phyloP scores from a whole-genome alignment of 2,888 invertebrate species.

The Troides oblongomaculatus region DNA sequence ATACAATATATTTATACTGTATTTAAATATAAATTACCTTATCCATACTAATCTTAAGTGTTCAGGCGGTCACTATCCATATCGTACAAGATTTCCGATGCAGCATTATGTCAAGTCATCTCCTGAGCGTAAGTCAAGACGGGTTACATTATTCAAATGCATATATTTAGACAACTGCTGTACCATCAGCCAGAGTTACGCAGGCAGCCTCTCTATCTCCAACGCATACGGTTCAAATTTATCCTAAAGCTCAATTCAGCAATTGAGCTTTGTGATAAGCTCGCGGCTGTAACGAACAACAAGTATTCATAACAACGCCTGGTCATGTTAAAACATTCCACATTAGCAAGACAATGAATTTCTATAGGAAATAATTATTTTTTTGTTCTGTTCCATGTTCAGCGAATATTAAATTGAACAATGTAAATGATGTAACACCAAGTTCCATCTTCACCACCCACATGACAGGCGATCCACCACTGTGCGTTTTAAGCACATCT shows the following conservation, averaged over 20 bases:
- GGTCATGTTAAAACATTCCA: slow-evolving; percentile 57
- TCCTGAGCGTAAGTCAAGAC: slow-evolving; percentile 61
- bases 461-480: no score
- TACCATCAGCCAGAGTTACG: slow-evolving; percentile 35
- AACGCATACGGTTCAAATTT: slow-evolving; percentile 38
- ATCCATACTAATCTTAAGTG: slow-evolving; percentile 33
- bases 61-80: slow-evolving; percentile 45
- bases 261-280: not conserved
- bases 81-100: slow-evolving; percentile 50
- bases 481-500: no score
- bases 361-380: slow-evolving; percentile 41
- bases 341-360: slow-evolving; percentile 56
- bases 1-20: no score
- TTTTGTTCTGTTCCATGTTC: slow-evolving; percentile 14
- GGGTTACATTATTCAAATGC: slow-evolving; percentile 76
- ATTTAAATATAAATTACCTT: not conserved
- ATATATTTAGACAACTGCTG: slow-evolving; percentile 51
- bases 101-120: slow-evolving; percentile 75
- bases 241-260: slow-evolving; percentile 8
- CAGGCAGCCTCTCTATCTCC: slow-evolving; percentile 29
- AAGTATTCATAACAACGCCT: slow-evolving; percentile 59
- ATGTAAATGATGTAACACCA: no score
- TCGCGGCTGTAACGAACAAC: slow-evolving; percentile 40
- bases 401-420: slow-evolving; percentile 30
- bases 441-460: no score